Evolutionary conservation across 2,113 vertebrate species (phyloP), one percentile per base, ranked within the genome.

Genomic region (Xiphophorus hellerii): DNA sequence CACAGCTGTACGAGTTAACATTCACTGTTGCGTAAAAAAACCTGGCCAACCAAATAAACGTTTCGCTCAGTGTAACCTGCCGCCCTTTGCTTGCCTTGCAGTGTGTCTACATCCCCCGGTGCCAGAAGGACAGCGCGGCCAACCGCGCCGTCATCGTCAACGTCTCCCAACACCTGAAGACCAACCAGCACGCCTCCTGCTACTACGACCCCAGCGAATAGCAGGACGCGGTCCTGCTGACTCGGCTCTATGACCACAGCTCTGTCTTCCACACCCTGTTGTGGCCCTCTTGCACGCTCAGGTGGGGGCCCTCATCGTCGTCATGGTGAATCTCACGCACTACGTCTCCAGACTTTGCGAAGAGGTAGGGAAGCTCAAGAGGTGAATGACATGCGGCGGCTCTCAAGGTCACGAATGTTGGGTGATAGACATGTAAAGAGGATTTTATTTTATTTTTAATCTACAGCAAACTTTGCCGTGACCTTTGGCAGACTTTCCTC

Each of bases 321-420:
- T 96, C 22, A 96, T 99, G 97, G 97, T 98, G 64, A 98, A 97
- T 89, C 95, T 99, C 89, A 97, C 96, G 20, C 96, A 98, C 27
- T 97, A 98, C 89, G 96, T 98, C 80, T 97, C 97, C 76, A 94
- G 97, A 62, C 94, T 98, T 82, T 96, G 96, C 1, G 97, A 98
- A 76, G 95, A 96, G 71, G 96, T 97, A 81, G 94, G 94, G 31
- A 95, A 96, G 95, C 95, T 96, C 83, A 96, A 95, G 85, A 97
- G 95, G 95, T 97, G 96, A 96, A 93, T 83, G 12, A 28, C 5
- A 33, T 25, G 20, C 54, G 35, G 74, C 73, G 64, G 69, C 68
- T 58, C 42, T 30, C 29, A 73, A 78, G 67, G 30, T 29, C 17
- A 1, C 28, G 44, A 25, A 2, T 37, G 58, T 64, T 29, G 35